Percentiles rank a stretch among this genome's conserved stretches.
These are phyloP conservation scores for Nesidiocoris tenuis DNA, from an alignment of 2,888 invertebrate species.

Conservation along the genomic window DNA sequence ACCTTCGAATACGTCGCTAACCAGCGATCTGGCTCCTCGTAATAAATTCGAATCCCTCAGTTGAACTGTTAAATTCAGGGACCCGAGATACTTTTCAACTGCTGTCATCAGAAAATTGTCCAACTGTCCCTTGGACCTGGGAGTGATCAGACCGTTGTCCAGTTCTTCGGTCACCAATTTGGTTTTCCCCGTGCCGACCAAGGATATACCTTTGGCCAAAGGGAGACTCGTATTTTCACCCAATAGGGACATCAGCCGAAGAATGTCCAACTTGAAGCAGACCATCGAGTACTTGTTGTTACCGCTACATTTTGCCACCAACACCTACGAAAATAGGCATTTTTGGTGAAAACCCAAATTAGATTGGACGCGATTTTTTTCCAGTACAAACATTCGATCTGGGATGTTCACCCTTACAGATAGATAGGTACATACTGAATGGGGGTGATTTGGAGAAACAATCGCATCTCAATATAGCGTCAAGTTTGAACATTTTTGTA, in stretches of 20 bases:
- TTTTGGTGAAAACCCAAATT: no score
- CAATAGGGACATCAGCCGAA: slow-evolving; percentile 38
- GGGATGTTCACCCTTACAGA: no score
- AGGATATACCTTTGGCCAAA: slow-evolving; percentile 44
- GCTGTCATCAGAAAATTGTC: slow-evolving; percentile 36
- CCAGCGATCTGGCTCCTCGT: slow-evolving; percentile 16
- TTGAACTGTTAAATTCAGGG: slow-evolving; percentile 47
- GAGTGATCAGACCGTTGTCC: slow-evolving; percentile 9
- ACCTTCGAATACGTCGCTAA: slow-evolving; percentile 25
- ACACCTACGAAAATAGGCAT: slow-evolving; percentile 17
- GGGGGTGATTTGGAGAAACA: no score
- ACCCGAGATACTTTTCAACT: slow-evolving; percentile 41
- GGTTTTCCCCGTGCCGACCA: slow-evolving; percentile 44
- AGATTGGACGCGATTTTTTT: no score
- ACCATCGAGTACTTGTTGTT: slow-evolving; percentile 58
- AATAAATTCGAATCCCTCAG: slow-evolving; percentile 42
- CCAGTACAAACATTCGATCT: no score
- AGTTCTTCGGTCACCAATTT: slow-evolving; percentile 14
- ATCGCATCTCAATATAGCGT: no score
- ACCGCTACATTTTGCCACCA: slow-evolving; percentile 31
- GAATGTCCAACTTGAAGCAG: slow-evolving; percentile 69
- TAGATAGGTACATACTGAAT: no score
- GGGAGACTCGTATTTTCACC: slow-evolving; percentile 42
- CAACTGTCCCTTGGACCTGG: slow-evolving; percentile 29
- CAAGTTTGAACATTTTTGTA: no score